Evolutionary conservation across 2,888 invertebrate genomes (phyloP).

Genomic region (Ophion costatus): DNA sequence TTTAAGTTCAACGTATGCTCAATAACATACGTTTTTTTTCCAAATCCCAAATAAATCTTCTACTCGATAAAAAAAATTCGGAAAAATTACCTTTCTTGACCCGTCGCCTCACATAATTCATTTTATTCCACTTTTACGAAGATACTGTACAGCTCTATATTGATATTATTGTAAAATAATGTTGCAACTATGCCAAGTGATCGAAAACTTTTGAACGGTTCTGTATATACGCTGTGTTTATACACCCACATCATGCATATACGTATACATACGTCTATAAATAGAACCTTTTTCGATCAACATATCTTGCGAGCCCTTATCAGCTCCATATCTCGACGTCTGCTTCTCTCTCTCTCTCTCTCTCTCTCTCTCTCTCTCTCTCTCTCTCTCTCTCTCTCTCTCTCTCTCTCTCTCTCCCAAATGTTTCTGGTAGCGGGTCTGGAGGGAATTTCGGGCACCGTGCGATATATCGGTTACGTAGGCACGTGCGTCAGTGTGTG

Average conservation of each 20-base stretch:
- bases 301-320: constrained; percentile 43
- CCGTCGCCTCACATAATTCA: too few species aligned
- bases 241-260: neutral
- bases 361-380: too few species aligned
- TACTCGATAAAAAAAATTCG: too few species aligned
- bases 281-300: constrained; percentile 44
- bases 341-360: neutral
- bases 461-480: neutral
- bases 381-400: neutral
- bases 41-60: too few species aligned
- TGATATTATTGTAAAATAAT: too few species aligned
- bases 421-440: constrained; percentile 4
- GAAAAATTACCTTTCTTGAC: too few species aligned
- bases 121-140: too few species aligned
- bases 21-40: too few species aligned
- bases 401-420: neutral
- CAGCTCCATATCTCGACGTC: neutral
- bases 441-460: constrained; percentile 20
- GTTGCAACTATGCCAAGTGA: too few species aligned
- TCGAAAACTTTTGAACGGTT: neutral
- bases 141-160: too few species aligned
- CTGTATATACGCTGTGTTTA: neutral
- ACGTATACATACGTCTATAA: constrained; percentile 15
- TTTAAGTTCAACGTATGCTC: too few species aligned
- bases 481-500: neutral